Evolutionary conservation across 2,888 invertebrate species (phyloP).

Genomic region (Barypeithes pellucidus): DNA sequence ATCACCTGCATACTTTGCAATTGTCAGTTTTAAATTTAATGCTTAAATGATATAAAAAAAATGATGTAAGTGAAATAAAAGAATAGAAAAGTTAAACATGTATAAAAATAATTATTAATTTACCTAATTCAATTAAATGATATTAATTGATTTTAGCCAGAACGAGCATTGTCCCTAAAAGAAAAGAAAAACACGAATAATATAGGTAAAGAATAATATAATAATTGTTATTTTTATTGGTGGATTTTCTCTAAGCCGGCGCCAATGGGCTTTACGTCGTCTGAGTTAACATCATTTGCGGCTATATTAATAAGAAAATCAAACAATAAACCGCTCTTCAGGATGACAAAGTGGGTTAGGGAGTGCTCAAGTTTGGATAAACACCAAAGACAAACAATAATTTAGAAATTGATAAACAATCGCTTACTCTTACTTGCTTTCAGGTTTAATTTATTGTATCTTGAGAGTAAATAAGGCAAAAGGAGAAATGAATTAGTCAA

Average conservation of each 20-base stretch:
- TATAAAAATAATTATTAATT: too few species aligned
- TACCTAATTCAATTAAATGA: too few species aligned
- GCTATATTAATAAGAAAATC: constrained; percentile 19
- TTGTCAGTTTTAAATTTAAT: too few species aligned
- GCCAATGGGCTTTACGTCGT: background rate
- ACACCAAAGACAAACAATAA: constrained; percentile 20
- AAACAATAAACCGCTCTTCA: constrained; percentile 13
- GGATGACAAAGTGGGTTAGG: constrained; percentile 14
- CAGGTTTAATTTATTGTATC: constrained; percentile 11
- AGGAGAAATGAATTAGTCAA: constrained; percentile 7
- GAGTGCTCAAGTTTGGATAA: constrained; percentile 19
- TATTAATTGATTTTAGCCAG: too few species aligned
- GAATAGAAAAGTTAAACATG: too few species aligned
- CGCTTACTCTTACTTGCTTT: background rate
- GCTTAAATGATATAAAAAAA: too few species aligned
- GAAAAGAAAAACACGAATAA: too few species aligned
- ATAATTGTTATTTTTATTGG: background rate
- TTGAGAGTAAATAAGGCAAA: background rate
- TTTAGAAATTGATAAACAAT: constrained; percentile 23
- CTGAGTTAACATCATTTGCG: background rate
- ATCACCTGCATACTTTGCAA: too few species aligned
- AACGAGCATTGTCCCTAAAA: too few species aligned
- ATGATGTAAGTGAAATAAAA: too few species aligned
- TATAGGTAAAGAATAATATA: too few species aligned
- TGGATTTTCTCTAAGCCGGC: background rate